These are phyloP conservation scores for Hyposmocoma kahamanoa DNA, from an alignment of 1,140 invertebrate species.

Conservation along the genomic window DNA sequence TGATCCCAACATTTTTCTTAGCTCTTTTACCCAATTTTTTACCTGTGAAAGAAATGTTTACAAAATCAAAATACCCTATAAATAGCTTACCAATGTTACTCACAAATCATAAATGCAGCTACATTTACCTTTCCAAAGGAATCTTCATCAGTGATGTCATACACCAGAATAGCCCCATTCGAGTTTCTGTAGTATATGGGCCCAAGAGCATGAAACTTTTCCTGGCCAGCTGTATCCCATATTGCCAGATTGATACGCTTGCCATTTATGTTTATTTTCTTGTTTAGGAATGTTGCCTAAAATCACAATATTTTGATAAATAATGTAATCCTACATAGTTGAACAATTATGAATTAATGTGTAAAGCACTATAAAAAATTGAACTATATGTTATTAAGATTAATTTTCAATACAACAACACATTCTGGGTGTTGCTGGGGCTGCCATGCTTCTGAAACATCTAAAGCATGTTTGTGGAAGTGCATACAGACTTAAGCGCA, in stretches of 20 bases:
- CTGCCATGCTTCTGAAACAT: too few relatives aligned
- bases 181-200: constrained; percentile 98
- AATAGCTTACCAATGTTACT: too few relatives aligned
- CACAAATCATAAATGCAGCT: too few relatives aligned
- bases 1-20: constrained; percentile 95
- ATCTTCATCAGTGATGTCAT: constrained; percentile 98
- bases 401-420: too few relatives aligned
- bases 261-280: constrained; percentile 93
- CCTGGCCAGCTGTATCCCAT: constrained; percentile 99
- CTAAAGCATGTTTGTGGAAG: too few relatives aligned
- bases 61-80: not conserved
- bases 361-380: too few relatives aligned
- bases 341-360: too few relatives aligned
- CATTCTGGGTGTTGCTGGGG: too few relatives aligned
- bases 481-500: too few relatives aligned
- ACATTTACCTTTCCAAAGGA: constrained; percentile 97
- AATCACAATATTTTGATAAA: not conserved
- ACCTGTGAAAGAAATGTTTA: constrained; percentile 77
- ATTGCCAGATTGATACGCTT: constrained; percentile 94
- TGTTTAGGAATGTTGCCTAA: constrained; percentile 97
- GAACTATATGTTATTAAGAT: too few relatives aligned
- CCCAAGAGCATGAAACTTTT: constrained; percentile 96
- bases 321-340: too few relatives aligned
- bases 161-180: constrained; percentile 97
- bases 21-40: constrained; percentile 98